phyloP scores from a whole-genome alignment of 2,797 vertebrate genomes.

The Acanthis flammea region DNA sequence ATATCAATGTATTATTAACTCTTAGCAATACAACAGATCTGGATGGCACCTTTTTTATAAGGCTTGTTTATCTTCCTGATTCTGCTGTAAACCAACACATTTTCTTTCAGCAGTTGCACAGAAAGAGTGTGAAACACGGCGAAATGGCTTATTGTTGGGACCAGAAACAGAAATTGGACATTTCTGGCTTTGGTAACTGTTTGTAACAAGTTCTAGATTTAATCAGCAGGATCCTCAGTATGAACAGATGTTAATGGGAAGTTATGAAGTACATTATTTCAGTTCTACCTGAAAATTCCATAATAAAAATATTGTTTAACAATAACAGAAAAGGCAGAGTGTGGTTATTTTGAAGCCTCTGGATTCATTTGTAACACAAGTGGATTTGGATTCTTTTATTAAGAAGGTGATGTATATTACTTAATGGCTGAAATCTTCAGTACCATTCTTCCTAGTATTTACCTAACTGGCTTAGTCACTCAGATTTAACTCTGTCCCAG shows the following conservation, averaged over 20 bases:
- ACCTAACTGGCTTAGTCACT: not conserved
- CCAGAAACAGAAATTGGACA: not conserved
- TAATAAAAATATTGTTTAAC: not conserved
- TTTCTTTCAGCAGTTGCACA: not conserved
- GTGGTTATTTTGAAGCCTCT: not conserved
- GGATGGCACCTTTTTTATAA: not conserved
- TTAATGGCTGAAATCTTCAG: not conserved
- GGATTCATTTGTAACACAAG: not conserved
- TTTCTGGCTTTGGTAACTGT: not conserved
- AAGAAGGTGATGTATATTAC: not conserved
- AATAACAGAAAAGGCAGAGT: not conserved
- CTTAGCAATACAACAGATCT: not conserved
- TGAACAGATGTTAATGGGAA: not conserved
- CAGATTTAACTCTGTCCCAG: not conserved
- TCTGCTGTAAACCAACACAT: not conserved
- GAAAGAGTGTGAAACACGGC: not conserved
- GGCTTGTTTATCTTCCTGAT: not conserved
- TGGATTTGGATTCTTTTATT: not conserved
- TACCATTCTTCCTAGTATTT: not conserved
- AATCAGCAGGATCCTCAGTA: not conserved
- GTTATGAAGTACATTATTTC: not conserved
- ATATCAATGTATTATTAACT: not conserved
- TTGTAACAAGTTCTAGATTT: not conserved
- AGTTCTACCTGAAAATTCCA: not conserved
- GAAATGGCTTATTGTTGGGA: not conserved